Conservation (phyloP, 2,797 vertebrate species). For the Mus minutoides region DNA sequence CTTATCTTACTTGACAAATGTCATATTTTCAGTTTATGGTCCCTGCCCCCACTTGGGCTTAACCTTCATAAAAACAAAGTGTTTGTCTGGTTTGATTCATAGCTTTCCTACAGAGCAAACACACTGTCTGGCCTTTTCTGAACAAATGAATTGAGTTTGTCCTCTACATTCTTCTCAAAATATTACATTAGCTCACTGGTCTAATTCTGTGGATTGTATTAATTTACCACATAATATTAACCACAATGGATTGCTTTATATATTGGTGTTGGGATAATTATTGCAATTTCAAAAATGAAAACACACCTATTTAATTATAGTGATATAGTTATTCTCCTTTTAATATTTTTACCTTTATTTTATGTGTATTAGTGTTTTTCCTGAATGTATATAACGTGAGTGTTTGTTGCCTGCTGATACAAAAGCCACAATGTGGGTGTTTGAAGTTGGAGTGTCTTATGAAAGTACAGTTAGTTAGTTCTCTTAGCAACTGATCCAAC, state of each 20-base stretch:
- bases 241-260: not conserved
- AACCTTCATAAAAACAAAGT: slow-evolving; percentile 62
- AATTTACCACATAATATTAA: not conserved
- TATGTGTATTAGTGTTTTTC: not conserved
- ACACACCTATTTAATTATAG: not conserved
- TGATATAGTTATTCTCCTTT: not conserved
- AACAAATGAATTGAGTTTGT: slow-evolving; percentile 28
- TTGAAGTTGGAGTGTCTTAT: not conserved
- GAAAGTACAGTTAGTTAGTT: not conserved
- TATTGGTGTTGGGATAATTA: not conserved
- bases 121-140: not conserved
- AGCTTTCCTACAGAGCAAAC: not conserved
- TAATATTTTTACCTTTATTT: not conserved
- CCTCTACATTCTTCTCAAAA: not conserved
- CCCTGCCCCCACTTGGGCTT: not conserved
- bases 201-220: not conserved
- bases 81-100: slow-evolving; percentile 69
- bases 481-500: too few relatives aligned
- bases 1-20: slow-evolving; percentile 62
- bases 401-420: too few relatives aligned
- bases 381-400: not conserved
- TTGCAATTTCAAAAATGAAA: not conserved
- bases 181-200: not conserved
- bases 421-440: not conserved
- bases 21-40: slow-evolving; percentile 64